Evolutionary conservation across 1,140 invertebrate genomes (phyloP), one percentile per base, ranked within the genome.

Genomic region (Macrobrachium nipponense): DNA sequence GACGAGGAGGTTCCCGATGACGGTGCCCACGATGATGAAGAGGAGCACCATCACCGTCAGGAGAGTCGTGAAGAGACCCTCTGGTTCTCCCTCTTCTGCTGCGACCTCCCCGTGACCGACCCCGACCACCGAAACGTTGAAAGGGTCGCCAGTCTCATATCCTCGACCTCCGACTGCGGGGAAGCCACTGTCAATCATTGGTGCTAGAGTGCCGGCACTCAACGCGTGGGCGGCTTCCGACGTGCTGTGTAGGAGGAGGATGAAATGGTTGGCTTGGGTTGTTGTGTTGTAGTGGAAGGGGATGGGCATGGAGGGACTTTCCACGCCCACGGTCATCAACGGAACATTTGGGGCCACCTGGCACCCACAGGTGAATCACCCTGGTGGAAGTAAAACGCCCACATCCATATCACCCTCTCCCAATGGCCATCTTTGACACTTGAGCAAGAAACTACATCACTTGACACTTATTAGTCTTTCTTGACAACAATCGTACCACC

Each of bases 1-100:
- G 5, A 99, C 98, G 80, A 99, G 92, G 66, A 97, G 94, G 92
- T 99, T 99, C 20, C 98, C 98, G 43, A 98, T 93, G n/a, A 99
- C 95, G 5, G 97, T 98, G 27, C 95, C 93, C 12, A 98, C 93
- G 58, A 98, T 97, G 89, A 98, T 95, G 80, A 96, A 93, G 20
- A 95, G 94, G 0, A 97, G 92, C 0, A 95, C 94, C 2, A 95
- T 96, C 64, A 95, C 91, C 51, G 94, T 15, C 23, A 86, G 75
- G 68, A 85, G 81, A 18, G 78, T 70, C 5, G 77, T 70, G 43
- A 86, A 58, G 10, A 86, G 20, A 51, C 51, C 51, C 44, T 23
- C 76, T 0, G 60, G 76, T 8, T n/a, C 43, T 12, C 23, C 81
- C 58, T 61, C 77, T 15, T 59, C 17, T 76, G 44, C 72, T 8